Base-by-base conservation (phyloP, 2,888 invertebrate species). In the Altica lythri region DNA sequence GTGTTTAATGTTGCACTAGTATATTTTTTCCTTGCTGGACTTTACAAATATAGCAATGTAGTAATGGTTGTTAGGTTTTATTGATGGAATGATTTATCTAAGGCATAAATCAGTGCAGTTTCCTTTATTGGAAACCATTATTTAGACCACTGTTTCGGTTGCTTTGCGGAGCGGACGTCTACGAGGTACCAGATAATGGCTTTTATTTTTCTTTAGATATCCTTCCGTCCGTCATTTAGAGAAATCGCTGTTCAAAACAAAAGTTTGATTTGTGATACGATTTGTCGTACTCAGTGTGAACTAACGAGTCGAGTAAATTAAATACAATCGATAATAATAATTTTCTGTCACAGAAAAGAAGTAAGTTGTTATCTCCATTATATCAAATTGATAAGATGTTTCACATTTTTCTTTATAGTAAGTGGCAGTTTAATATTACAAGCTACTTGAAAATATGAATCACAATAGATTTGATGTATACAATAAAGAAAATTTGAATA, bases 41-140 rank as follows among this genome's bases (percentile, higher is more conserved):
- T 35, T 25, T 25, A 35, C 14, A 25, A 35, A 14, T 12, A 5
- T 8, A 13, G n/a, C 16, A 44, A 44, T 40, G n/a, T 32, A 19
- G 40, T 49, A 16, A 49, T 49, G 40, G 49, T 32, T 19, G 30
- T 40, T 49, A 40, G 49, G 40, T 49, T 49, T 49, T 49, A 27
- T 52, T 37, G 45, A 52, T 52, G 37, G 44, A 18, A 45, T 42
- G 51, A 52, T 52, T 45, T 52, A 52, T 52, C 44, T 52, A 13
- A 4, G 37, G 35, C 17, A 52, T 52, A 45, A 52, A 52, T 52
- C 51, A 45, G 22, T 19, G 44, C 22, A 38, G 45, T 52, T 52
- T 45, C 45, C 44, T 45, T 45, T 52, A 52, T 52, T 52, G 45
- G 51, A 44, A 52, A 45, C 51, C 51, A 52, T 52, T 52, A 52